phyloP scores from a whole-genome alignment of 2,797 vertebrate species.

The Thamnophis elegans region DNA sequence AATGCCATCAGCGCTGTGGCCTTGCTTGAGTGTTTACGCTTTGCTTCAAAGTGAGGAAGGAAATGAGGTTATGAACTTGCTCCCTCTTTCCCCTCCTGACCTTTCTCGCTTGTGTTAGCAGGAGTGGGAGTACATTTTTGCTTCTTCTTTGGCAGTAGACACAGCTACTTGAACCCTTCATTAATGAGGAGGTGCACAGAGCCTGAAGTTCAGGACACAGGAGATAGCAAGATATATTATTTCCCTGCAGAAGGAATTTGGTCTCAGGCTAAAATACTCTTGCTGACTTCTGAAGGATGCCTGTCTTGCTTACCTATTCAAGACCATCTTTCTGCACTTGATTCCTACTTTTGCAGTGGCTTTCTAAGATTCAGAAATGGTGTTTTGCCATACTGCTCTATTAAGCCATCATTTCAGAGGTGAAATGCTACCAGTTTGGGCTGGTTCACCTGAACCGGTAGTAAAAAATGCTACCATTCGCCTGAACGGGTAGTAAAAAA shows the following conservation, averaged over 20 bases:
- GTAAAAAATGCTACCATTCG: too few relatives aligned
- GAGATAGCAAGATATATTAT: background rate
- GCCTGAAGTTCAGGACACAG: background rate
- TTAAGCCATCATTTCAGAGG: background rate
- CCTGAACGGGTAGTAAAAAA: too few relatives aligned
- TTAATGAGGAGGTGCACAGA: background rate
- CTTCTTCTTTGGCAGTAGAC: background rate
- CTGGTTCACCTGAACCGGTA: too few relatives aligned
- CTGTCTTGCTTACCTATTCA: background rate
- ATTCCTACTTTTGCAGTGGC: background rate
- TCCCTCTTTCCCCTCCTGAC: constrained; percentile 9
- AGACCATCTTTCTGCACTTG: background rate
- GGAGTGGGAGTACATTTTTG: background rate
- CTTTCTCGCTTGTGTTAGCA: constrained; percentile 5
- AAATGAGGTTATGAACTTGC: constrained; percentile 24
- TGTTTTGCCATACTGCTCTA: background rate
- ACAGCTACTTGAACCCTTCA: background rate
- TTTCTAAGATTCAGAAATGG: background rate
- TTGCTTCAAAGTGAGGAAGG: constrained; percentile 14
- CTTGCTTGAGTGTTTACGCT: constrained; percentile 7
- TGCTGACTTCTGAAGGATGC: background rate
- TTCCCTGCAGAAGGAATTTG: background rate
- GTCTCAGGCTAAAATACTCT: background rate
- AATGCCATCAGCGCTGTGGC: constrained; percentile 4
- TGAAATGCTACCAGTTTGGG: too few relatives aligned